These are phyloP conservation scores for Ips typographus DNA, from an alignment of 1,140 invertebrate species.

Conservation along the genomic window DNA sequence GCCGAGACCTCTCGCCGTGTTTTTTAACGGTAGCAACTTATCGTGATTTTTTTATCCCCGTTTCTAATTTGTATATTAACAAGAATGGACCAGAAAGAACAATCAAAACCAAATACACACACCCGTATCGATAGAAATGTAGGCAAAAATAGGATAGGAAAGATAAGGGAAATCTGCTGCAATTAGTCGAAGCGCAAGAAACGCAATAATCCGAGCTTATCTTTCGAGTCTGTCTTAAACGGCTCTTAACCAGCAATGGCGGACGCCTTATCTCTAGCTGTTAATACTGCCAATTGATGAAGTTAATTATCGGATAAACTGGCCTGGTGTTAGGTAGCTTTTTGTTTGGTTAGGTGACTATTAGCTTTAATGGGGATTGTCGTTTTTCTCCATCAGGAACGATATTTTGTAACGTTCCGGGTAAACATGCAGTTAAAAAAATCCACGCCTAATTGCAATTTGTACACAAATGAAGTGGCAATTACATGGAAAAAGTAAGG, in stretches of 20 bases:
- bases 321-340: conserved; percentile 23
- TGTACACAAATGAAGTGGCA: too few relatives aligned
- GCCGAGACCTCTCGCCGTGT: conserved; percentile 33
- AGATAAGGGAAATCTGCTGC: conserved; percentile 23
- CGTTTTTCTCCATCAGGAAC: too few relatives aligned
- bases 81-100: too few relatives aligned
- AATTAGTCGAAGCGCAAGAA: conserved; percentile 29
- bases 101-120: conserved; percentile 13
- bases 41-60: conserved; percentile 26
- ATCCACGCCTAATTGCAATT: too few relatives aligned
- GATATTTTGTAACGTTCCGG: too few relatives aligned
- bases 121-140: conserved; percentile 29
- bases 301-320: conserved; percentile 27
- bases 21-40: conserved; percentile 42
- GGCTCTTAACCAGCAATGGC: conserved; percentile 18
- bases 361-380: conserved; percentile 6
- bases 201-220: conserved; percentile 29
- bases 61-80: not conserved
- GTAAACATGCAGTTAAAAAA: too few relatives aligned
- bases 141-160: conserved; percentile 11
- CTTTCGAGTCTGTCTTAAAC: conserved; percentile 25
- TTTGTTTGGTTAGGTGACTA: conserved; percentile 25
- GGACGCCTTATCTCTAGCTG: conserved; percentile 20
- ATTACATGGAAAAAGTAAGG: too few relatives aligned
- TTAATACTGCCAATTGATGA: conserved; percentile 31